Conservation (phyloP, 2,797 vertebrate genomes). For the Pangasius macronema region DNA sequence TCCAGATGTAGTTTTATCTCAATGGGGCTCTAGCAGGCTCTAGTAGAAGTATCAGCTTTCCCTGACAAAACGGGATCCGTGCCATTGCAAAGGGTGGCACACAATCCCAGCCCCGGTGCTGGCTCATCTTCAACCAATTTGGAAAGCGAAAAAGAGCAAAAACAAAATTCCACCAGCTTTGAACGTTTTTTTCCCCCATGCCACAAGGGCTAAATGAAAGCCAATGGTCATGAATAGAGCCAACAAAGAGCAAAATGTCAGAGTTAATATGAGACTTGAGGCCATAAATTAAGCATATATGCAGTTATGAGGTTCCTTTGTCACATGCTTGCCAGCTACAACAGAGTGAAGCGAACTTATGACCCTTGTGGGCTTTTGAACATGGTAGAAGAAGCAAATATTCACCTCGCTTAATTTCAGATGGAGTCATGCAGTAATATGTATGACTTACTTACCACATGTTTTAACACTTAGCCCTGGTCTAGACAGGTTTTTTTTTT, state of each 20-base stretch:
- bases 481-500: neutral
- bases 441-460: neutral
- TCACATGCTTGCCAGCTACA: constrained; percentile 17
- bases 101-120: constrained; percentile 36
- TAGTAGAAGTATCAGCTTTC: constrained; percentile 32
- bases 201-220: constrained; percentile 48
- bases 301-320: constrained; percentile 36
- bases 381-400: neutral
- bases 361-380: constrained; percentile 18
- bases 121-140: constrained; percentile 48
- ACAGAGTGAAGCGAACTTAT: constrained; percentile 38
- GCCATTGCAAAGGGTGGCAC: constrained; percentile 44
- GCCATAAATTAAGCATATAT: constrained; percentile 40
- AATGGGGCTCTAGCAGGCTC: constrained; percentile 37
- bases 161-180: constrained; percentile 38
- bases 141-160: constrained; percentile 22
- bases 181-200: constrained; percentile 24
- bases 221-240: constrained; percentile 38
- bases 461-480: neutral
- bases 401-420: neutral
- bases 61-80: constrained; percentile 26
- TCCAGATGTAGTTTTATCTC: constrained; percentile 51
- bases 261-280: constrained; percentile 44
- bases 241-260: constrained; percentile 54
- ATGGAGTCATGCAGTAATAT: neutral